A percentile compares a stretch with the other conserved stretches of the same genome.
These are phyloP conservation scores for Paedocypris sp. DNA, from an alignment of 2,113 vertebrate species.

Conservation along the genomic window DNA sequence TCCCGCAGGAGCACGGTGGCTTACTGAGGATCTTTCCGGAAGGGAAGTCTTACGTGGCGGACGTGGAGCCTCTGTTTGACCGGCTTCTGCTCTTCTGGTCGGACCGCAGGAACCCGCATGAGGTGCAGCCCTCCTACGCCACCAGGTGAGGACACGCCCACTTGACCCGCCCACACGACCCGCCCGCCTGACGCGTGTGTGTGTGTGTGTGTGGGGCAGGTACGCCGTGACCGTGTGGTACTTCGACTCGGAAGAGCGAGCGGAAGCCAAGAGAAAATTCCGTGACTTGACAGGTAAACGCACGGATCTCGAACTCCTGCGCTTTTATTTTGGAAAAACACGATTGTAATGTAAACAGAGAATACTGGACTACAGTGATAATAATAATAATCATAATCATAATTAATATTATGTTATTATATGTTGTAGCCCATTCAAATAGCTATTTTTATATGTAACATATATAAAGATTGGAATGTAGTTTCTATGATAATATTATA, in stretches of 20 bases:
- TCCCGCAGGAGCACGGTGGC: slow-evolving; percentile 86
- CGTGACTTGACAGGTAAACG: slow-evolving; percentile 75
- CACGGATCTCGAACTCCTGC: too few species aligned
- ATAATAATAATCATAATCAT: too few species aligned
- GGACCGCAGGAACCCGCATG: slow-evolving; percentile 87
- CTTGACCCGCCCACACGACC: background rate
- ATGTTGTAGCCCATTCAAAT: too few species aligned
- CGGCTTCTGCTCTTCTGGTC: slow-evolving; percentile 93
- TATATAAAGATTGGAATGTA: too few species aligned
- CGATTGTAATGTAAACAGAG: too few species aligned
- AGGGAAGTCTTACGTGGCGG: slow-evolving; percentile 76
- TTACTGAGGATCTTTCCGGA: slow-evolving; percentile 87
- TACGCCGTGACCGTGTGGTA: slow-evolving; percentile 97
- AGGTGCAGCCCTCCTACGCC: slow-evolving; percentile 85
- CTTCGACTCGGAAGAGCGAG: slow-evolving; percentile 88
- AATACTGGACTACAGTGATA: too few species aligned
- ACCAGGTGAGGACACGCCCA: background rate
- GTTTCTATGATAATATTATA: too few species aligned
- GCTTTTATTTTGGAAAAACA: too few species aligned
- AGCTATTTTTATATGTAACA: too few species aligned
- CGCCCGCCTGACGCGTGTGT: background rate
- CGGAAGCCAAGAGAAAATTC: slow-evolving; percentile 88
- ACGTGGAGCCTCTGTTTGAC: slow-evolving; percentile 88
- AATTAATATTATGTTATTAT: too few species aligned
- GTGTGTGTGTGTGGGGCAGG: slow-evolving; percentile 55